These are phyloP conservation scores for Calliphora vomitoria DNA, from an alignment of 2,888 invertebrate genomes.

Conservation along the genomic window DNA sequence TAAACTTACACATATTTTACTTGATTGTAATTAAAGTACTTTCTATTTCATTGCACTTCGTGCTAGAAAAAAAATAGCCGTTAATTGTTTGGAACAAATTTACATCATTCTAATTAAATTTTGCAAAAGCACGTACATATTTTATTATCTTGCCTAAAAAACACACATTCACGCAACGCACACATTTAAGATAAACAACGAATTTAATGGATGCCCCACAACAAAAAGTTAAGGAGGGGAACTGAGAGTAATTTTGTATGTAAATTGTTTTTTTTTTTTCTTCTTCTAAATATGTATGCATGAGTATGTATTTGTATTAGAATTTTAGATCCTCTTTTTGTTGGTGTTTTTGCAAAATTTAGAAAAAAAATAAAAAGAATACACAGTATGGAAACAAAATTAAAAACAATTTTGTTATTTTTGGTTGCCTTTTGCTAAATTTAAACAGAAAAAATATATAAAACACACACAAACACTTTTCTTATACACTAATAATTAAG, in stretches of 20 bases:
- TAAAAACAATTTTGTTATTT: constrained; percentile 2
- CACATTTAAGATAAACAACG: constrained; percentile 16
- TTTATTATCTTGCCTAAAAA: not conserved
- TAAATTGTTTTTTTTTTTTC: not conserved
- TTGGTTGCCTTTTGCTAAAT: constrained; percentile 34
- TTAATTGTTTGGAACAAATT: constrained; percentile 44
- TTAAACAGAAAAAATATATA: constrained; percentile 13
- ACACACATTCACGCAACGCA: constrained; percentile 43
- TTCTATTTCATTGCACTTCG: not conserved
- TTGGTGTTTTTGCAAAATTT: constrained; percentile 4
- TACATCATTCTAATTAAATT: constrained; percentile 55
- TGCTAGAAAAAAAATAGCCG: not conserved
- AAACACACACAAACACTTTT: constrained; percentile 1
- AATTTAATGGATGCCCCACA: constrained; percentile 2
- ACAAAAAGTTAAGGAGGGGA: constrained; percentile 6
- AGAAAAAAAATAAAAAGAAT: constrained; percentile 25
- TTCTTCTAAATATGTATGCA: not conserved
- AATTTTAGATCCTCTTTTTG: constrained; percentile 13
- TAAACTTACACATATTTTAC: not conserved
- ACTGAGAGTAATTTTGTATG: not conserved
- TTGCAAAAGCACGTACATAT: constrained; percentile 4
- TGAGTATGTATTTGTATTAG: not conserved
- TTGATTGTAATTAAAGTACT: not conserved
- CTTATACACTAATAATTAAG: constrained; percentile 17
- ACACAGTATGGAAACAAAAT: constrained; percentile 16